phyloP scores from a whole-genome alignment of 2,797 vertebrate genomes.

The Ctenosaura bakeri region DNA sequence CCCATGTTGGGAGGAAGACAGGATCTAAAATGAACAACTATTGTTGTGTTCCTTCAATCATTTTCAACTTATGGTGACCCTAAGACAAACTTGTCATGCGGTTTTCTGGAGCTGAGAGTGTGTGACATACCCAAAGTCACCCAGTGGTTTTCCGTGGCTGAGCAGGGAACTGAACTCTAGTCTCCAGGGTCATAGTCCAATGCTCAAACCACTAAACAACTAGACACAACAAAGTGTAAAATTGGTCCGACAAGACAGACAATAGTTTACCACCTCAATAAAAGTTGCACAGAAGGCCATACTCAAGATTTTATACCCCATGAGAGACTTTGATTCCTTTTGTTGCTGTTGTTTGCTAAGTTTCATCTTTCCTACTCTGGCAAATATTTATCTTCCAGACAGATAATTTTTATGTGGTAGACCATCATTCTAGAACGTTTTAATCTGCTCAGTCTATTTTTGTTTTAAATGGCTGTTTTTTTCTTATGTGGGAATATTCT shows the following conservation, averaged over 20 bases:
- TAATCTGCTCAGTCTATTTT: not conserved
- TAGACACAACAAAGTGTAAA: not conserved
- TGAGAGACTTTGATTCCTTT: not conserved
- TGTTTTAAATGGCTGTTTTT: not conserved
- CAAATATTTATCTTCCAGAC: not conserved
- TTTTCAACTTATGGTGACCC: no score
- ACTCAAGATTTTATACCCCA: not conserved
- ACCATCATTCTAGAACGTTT: not conserved
- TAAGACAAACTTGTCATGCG: no score
- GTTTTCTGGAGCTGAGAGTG: no score
- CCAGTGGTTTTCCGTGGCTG: no score
- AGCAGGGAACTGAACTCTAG: no score
- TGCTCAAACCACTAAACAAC: no score
- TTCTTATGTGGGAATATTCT: not conserved
- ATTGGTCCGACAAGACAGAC: not conserved
- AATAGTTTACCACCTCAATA: not conserved
- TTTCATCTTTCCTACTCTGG: not conserved
- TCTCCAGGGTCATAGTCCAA: no score
- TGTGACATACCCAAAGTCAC: no score
- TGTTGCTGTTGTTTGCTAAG: not conserved
- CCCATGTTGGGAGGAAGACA: no score
- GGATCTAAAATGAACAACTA: no score
- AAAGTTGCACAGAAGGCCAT: not conserved
- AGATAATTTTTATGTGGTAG: not conserved
- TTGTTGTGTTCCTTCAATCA: no score